Base-by-base conservation (phyloP, 2,113 vertebrate species). In the Hydrolagus affinis region DNA sequence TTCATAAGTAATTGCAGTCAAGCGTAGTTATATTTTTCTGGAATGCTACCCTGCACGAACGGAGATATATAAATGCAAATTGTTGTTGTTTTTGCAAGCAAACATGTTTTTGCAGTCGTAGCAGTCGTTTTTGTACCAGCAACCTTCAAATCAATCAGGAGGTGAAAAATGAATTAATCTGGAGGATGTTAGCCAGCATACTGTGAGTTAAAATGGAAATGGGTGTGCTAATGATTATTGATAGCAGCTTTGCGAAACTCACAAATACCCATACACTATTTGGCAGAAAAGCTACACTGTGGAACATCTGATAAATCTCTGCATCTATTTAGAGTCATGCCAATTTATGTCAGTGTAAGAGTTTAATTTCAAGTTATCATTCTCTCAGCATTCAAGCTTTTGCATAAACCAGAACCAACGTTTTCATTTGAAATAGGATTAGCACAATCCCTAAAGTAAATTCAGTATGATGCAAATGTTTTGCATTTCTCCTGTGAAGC, bases 171-270 rank as follows among this genome's bases (percentile, higher is more conserved):
- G 44, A 44, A 44, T 44, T 44, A 44, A 44, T 44, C 44, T 44
- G 44, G 44, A 44, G 44, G 44, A 44, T 44, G 44, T 44, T 44
- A 44, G 44, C 44, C 44, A 44, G 44, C 44, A 44, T 44, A 44
- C 23, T 80, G 21, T 44, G 44, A 57, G 73, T 21, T 75, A n/a
- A n/a, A 74, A n/a, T 75, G 32, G 11, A 75, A 60, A 64, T 12
- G 64, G n/a, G 59, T 28, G 28, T 64, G 56, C 57, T 80, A 57
- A 78, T n/a, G 21, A 78, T 59, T 75, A 75, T 78, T 28, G 64
- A 80, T 80, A 80, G n/a, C 59, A 64, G 77, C 59, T 80, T 60
- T 78, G 75, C 23, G 57, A 28, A 80, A 17, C 59, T 21, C 25
- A 80, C 60, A 64, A 59, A 80, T 64, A 25, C 77, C 60, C 23